Evolutionary conservation across 2,113 vertebrate species (phyloP).

Genomic region (Tupaia tana): DNA sequence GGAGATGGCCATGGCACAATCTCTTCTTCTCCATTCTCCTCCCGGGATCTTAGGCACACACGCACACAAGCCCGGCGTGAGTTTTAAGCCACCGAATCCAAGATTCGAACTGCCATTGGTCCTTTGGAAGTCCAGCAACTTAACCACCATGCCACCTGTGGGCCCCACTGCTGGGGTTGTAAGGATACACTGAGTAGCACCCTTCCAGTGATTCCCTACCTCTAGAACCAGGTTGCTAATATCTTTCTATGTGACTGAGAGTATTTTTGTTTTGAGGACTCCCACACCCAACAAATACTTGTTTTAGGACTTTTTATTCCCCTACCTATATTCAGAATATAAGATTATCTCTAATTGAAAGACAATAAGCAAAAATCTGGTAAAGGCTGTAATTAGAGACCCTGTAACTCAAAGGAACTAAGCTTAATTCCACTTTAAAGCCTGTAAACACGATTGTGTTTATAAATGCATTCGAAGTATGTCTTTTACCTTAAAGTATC

Average conservation of each 20-base stretch:
- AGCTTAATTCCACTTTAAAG: constrained; percentile 46
- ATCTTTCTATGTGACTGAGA: neutral
- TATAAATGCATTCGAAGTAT: neutral
- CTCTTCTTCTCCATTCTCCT: too few relatives aligned
- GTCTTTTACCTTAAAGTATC: neutral
- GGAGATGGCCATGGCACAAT: too few relatives aligned
- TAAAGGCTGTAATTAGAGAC: neutral
- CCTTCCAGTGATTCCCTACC: neutral
- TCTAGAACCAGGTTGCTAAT: neutral
- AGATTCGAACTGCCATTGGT: too few relatives aligned
- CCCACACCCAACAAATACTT: neutral
- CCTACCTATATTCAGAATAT: constrained; percentile 28
- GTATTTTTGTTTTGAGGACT: neutral
- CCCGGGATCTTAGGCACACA: too few relatives aligned
- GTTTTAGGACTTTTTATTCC: constrained; percentile 27
- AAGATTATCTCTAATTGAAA: constrained; percentile 50
- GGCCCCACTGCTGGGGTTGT: neutral
- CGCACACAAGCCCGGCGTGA: too few relatives aligned
- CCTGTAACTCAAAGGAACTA: constrained; percentile 6
- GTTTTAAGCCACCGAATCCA: too few relatives aligned
- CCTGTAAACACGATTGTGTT: neutral
- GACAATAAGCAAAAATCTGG: constrained; percentile 8
- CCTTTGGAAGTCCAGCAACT: too few relatives aligned
- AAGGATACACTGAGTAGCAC: neutral
- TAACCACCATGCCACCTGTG: too few relatives aligned